Percentiles rank a stretch among this genome's conserved stretches.
Evolutionary conservation across 2,888 invertebrate species (phyloP).

Genomic region (Protonemura montana): DNA sequence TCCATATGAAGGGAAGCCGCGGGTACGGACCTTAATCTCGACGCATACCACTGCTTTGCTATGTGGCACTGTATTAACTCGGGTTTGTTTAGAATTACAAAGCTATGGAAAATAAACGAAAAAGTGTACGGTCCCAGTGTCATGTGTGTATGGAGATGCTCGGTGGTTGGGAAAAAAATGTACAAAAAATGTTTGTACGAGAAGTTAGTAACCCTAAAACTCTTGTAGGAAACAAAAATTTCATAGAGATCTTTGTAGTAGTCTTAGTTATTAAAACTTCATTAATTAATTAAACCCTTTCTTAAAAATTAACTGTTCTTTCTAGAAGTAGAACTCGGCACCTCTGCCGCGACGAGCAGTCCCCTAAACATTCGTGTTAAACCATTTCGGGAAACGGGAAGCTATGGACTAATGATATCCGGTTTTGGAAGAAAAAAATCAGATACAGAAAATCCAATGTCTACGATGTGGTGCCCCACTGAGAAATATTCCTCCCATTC

Average conservation of each 20-base stretch:
- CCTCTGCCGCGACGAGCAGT: background rate
- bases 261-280: no score
- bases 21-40: background rate
- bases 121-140: background rate
- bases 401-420: background rate
- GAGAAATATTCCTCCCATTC: background rate
- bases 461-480: background rate
- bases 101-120: slow-evolving; percentile 9
- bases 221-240: background rate
- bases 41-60: background rate
- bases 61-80: background rate
- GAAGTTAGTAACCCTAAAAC: background rate
- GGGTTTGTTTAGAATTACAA: background rate
- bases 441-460: background rate
- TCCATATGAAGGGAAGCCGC: slow-evolving; percentile 32
- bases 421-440: background rate
- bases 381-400: background rate
- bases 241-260: no score
- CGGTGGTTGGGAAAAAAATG: background rate
- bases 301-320: no score
- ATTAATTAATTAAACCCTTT: no score
- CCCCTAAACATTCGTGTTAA: no score
- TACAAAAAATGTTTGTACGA: background rate
- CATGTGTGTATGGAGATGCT: background rate
- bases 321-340: background rate